Evolutionary conservation across 2,888 invertebrate genomes (phyloP).

Genomic region (Dolichopus griseipennis): DNA sequence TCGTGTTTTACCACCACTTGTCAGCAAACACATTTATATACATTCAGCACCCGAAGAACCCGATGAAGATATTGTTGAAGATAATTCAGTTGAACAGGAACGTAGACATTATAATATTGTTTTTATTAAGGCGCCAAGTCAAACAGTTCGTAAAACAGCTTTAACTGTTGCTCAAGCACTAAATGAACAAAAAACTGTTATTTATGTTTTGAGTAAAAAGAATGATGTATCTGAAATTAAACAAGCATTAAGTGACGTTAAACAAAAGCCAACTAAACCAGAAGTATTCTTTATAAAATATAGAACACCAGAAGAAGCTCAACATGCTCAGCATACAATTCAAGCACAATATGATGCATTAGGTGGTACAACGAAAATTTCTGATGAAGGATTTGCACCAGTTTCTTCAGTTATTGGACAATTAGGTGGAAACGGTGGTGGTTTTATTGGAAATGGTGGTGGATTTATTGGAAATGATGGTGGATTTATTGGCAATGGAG

Average conservation of each 20-base stretch:
- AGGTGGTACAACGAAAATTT: conserved; percentile 38
- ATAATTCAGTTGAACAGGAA: conserved; percentile 33
- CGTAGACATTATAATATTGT: conserved; percentile 41
- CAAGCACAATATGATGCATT: conserved; percentile 41
- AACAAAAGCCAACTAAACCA: conserved; percentile 37
- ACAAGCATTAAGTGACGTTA: conserved; percentile 35
- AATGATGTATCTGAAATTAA: conserved; percentile 36
- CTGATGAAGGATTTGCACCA: conserved; percentile 40
- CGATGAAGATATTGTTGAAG: conserved; percentile 37
- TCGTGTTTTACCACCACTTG: conserved; percentile 26
- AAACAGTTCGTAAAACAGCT: conserved; percentile 35
- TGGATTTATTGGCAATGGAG: background rate
- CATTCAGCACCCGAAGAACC: conserved; percentile 42
- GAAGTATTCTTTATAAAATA: conserved; percentile 44
- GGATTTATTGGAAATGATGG: background rate
- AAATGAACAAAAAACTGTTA: conserved; percentile 42
- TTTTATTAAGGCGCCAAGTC: conserved; percentile 40
- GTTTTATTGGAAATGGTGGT: background rate
- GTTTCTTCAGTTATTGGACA: conserved; percentile 40
- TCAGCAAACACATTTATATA: conserved; percentile 41
- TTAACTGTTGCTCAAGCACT: conserved; percentile 35
- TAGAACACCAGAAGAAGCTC: conserved; percentile 40
- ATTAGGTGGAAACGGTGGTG: conserved; percentile 26
- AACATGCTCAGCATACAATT: conserved; percentile 39
- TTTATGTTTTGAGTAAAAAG: conserved; percentile 42